Percentiles rank a stretch among this genome's conserved stretches.
These are phyloP conservation scores for Dinoponera quadriceps DNA, from an alignment of 1,140 invertebrate species.

Conservation along the genomic window DNA sequence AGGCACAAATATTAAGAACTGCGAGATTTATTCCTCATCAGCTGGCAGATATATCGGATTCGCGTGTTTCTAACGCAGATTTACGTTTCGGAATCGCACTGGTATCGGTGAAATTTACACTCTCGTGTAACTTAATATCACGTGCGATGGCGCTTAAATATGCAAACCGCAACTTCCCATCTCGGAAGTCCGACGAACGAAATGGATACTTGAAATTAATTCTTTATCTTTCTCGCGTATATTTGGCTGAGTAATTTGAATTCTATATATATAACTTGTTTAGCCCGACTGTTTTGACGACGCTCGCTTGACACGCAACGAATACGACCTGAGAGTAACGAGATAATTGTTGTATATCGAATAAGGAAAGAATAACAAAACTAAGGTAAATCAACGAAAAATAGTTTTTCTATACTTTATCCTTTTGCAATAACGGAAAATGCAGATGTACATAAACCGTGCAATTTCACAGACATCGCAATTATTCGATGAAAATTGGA, in stretches of 20 bases:
- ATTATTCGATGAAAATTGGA: slow-evolving; percentile 30
- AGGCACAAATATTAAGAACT: slow-evolving; percentile 13
- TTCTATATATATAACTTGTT: not conserved
- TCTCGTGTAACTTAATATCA: slow-evolving; percentile 13
- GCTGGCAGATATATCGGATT: not conserved
- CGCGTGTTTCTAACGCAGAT: slow-evolving; percentile 9
- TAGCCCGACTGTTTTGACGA: not conserved
- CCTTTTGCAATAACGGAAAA: not conserved
- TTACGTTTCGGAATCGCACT: slow-evolving; percentile 8
- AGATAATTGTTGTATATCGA: no score
- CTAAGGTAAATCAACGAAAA: not conserved
- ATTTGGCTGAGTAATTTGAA: not conserved
- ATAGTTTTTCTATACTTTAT: not conserved
- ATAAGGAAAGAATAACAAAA: not conserved
- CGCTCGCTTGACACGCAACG: not conserved
- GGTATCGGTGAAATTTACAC: not conserved
- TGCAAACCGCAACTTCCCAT: not conserved
- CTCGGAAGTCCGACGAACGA: not conserved
- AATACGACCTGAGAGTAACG: not conserved
- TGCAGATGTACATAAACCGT: not conserved
- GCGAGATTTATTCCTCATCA: not conserved
- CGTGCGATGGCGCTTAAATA: not conserved
- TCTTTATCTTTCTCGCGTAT: not conserved
- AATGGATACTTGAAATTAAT: not conserved
- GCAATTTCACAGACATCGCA: slow-evolving; percentile 1